Evolutionary conservation across 2,113 vertebrate genomes (phyloP).

Genomic region (Corythoichthys haematopterus): DNA sequence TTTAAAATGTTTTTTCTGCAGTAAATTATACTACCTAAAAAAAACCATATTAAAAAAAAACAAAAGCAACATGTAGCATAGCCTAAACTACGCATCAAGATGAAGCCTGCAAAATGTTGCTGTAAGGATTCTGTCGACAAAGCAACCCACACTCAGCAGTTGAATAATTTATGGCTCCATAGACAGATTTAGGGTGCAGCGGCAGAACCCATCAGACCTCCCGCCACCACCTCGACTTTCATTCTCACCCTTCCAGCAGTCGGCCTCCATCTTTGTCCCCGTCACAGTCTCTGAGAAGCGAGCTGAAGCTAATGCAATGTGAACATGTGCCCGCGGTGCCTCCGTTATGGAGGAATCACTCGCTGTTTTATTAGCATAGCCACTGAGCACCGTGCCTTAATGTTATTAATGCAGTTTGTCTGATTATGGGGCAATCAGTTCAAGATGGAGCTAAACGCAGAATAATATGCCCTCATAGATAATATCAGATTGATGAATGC

Average conservation of each 20-base stretch:
- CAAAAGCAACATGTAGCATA: too few species aligned
- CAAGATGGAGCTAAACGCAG: slow-evolving; percentile 3
- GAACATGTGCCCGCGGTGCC: slow-evolving; percentile 32
- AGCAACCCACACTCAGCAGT: slow-evolving; percentile 15
- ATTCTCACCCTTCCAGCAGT: slow-evolving; percentile 5
- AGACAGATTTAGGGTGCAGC: slow-evolving; percentile 54
- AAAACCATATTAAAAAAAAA: too few species aligned
- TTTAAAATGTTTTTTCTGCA: too few species aligned
- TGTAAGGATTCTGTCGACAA: background rate
- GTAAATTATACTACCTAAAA: too few species aligned
- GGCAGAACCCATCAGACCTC: slow-evolving; percentile 16
- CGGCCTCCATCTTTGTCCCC: background rate
- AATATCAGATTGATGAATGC: background rate
- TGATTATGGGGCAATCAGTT: slow-evolving; percentile 15
- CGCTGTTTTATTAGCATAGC: slow-evolving; percentile 21
- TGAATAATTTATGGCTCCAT: slow-evolving; percentile 37
- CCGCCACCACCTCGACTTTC: background rate
- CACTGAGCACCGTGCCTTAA: background rate
- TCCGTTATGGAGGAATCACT: slow-evolving; percentile 30
- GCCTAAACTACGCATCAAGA: too few species aligned
- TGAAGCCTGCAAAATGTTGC: background rate
- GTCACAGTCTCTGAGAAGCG: slow-evolving; percentile 1
- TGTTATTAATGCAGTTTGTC: slow-evolving; percentile 10
- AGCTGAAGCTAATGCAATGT: slow-evolving; percentile 24
- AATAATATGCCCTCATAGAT: slow-evolving; percentile 15